Conservation (phyloP, 2,888 invertebrate species). For the Stictocephala bisonia region DNA sequence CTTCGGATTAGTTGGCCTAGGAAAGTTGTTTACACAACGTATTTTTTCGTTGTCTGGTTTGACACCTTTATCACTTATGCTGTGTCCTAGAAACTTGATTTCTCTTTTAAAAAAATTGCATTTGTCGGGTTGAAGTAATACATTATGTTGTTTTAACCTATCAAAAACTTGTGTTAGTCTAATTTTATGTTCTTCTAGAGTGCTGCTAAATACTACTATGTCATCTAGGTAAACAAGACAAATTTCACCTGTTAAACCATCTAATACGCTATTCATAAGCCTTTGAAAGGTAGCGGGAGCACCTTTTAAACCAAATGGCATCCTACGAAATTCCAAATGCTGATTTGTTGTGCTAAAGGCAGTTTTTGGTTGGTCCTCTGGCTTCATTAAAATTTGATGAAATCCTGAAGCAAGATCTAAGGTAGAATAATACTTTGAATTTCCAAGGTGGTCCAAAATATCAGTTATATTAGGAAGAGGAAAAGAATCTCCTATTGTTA, state of each 20-base stretch:
- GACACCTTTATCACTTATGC: slow-evolving; percentile 4
- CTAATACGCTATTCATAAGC: slow-evolving; percentile 58
- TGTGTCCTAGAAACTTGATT: slow-evolving; percentile 15
- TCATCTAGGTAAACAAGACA: slow-evolving; percentile 40
- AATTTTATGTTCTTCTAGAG: slow-evolving; percentile 11
- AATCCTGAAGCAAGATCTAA: slow-evolving; percentile 36
- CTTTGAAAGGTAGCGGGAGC: slow-evolving; percentile 60
- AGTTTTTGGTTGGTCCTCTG: slow-evolving; percentile 59
- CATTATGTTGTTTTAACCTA: neutral
- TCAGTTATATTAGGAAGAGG: slow-evolving; percentile 30
- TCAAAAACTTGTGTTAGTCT: slow-evolving; percentile 12
- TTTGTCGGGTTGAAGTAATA: slow-evolving; percentile 1
- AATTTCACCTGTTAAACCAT: slow-evolving; percentile 52
- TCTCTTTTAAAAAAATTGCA: neutral
- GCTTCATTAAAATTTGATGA: slow-evolving; percentile 60
- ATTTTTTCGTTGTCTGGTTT: slow-evolving; percentile 20
- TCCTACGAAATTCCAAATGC: slow-evolving; percentile 58
- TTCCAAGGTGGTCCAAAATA: slow-evolving; percentile 21
- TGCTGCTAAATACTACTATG: neutral
- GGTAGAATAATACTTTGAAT: slow-evolving; percentile 3
- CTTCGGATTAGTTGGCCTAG: slow-evolving; percentile 1
- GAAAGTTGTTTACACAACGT: neutral
- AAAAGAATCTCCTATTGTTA: slow-evolving; percentile 18
- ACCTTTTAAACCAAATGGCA: slow-evolving; percentile 61
- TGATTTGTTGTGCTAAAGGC: slow-evolving; percentile 60